Base-by-base conservation (phyloP, 2,888 invertebrate genomes). In the Nomada lathburiana region DNA sequence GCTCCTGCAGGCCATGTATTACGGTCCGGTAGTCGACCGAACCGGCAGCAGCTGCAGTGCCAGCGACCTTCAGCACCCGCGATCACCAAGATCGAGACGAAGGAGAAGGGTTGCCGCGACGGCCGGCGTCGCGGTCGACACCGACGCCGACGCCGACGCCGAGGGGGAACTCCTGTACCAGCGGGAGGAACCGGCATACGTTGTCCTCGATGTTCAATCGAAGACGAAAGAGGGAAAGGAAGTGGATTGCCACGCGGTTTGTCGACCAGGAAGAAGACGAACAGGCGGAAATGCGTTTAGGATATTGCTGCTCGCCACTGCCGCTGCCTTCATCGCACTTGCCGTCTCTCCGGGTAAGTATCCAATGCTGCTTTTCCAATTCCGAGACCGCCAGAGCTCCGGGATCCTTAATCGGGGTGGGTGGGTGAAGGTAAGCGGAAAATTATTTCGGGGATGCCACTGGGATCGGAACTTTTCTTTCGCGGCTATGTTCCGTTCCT, bases 321-420 rank as follows among this genome's bases (percentile, higher is more conserved):
- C 91, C 81, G 91, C 90, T 83, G 90, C 92, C 86, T 89, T 93
- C 82, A 84, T 92, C 87, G 89, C 91, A 76, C 89, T 92, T 72
- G 90, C 90, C 76, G 88, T 92, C 68, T 88, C 90, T 77, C 90
- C 92, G 86, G 93, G 93, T 92, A 90, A 90, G 84, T 76, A 57
- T 57, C 1, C 2, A 1, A 1, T 1, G 20, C 29, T n/a, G 13
- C 26, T 29, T n/a, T 18, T 18, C 36, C 29, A 47, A 16, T 23
- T 57, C 11, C 2, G 23, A 3, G 13, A 23, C 2, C 55, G 1
- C 2, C 23, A 9, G 10, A 23, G 13, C 57, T 11, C 3, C 13
- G 23, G 23, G 20, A 13, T 20, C 26, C 57, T 23, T 55, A 4
- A 36, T 36, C 36, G 7, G 7, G 36, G 36, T 36, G 36, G 36